Percentiles rank a stretch among this genome's conserved stretches.
Conservation (phyloP, 30 jellyfish, hydroid and myxozoan species). For the Chrysaora quinquecirrha region DNA sequence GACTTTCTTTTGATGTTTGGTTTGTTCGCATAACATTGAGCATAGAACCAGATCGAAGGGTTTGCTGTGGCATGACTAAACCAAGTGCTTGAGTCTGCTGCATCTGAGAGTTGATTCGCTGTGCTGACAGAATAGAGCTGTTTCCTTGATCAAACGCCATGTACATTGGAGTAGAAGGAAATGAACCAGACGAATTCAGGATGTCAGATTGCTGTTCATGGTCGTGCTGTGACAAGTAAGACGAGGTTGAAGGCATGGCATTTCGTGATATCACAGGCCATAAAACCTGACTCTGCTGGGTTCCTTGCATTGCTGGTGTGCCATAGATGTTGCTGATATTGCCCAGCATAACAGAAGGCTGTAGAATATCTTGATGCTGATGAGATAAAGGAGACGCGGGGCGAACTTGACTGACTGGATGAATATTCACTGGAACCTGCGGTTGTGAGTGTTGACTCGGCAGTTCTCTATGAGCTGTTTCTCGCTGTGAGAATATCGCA, state of each 20-base stretch:
- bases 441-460: too few relatives aligned
- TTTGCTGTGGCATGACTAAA: constrained; percentile 73
- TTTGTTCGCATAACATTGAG: constrained; percentile 53
- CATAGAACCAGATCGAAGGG: constrained; percentile 61
- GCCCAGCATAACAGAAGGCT: constrained; percentile 36
- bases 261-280: constrained; percentile 92
- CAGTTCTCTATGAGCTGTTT: constrained; percentile 49
- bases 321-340: constrained; percentile 55
- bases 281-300: constrained; percentile 78
- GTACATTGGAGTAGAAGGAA: constrained; percentile 56
- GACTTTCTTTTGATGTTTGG: constrained; percentile 46
- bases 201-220: constrained; percentile 64
- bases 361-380: constrained; percentile 72
- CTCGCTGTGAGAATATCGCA: constrained; percentile 36
- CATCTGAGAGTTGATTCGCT: constrained; percentile 59
- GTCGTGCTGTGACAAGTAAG: constrained; percentile 55
- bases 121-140: constrained; percentile 72
- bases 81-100: constrained; percentile 77
- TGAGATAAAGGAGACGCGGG: constrained; percentile 82
- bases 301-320: constrained; percentile 68
- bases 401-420: constrained; percentile 69
- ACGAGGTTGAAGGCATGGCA: constrained; percentile 58
- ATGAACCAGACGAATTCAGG: constrained; percentile 59
- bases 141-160: constrained; percentile 74
- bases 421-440: constrained; percentile 44